Evolutionary conservation across 2,888 invertebrate species (phyloP).

Genomic region (Ormyrus nitidulus): DNA sequence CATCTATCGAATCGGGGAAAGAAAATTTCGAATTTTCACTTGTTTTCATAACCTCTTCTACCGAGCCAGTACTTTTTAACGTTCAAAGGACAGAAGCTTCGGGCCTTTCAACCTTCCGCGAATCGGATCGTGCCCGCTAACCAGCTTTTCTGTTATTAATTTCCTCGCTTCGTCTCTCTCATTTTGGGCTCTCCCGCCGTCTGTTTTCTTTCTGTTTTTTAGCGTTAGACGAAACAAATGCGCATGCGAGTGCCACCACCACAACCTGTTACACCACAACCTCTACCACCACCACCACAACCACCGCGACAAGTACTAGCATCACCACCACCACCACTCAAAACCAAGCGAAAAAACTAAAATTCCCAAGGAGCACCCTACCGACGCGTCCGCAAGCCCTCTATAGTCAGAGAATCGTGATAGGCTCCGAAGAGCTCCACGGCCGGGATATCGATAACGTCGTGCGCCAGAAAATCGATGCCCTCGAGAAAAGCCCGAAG

Average conservation of each 20-base stretch:
- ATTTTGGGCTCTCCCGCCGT: constrained; percentile 62
- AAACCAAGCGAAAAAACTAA: constrained; percentile 71
- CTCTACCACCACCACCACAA: constrained; percentile 63
- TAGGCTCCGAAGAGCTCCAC: constrained; percentile 71
- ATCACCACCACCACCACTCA: constrained; percentile 58
- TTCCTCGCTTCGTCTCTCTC: constrained; percentile 28
- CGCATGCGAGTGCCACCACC: constrained; percentile 74
- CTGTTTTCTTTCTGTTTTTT: constrained; percentile 73
- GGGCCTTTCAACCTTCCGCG: constrained; percentile 15
- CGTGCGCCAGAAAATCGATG: constrained; percentile 70
- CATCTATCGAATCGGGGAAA: background rate
- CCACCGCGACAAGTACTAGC: constrained; percentile 64
- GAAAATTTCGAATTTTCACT: too few species aligned
- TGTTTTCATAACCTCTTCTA: too few species aligned
- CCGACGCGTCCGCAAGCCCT: constrained; percentile 68
- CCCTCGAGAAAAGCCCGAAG: constrained; percentile 71
- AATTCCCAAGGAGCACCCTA: constrained; percentile 71
- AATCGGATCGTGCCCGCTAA: background rate
- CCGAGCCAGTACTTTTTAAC: too few species aligned
- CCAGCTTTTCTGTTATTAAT: constrained; percentile 15
- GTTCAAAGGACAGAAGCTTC: too few species aligned
- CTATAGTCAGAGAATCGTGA: constrained; percentile 74
- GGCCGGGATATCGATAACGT: constrained; percentile 71
- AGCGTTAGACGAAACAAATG: constrained; percentile 73
- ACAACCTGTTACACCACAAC: constrained; percentile 64